Evolutionary conservation across 2,797 vertebrate genomes (phyloP).

Genomic region (Macroramphosus scolopax): DNA sequence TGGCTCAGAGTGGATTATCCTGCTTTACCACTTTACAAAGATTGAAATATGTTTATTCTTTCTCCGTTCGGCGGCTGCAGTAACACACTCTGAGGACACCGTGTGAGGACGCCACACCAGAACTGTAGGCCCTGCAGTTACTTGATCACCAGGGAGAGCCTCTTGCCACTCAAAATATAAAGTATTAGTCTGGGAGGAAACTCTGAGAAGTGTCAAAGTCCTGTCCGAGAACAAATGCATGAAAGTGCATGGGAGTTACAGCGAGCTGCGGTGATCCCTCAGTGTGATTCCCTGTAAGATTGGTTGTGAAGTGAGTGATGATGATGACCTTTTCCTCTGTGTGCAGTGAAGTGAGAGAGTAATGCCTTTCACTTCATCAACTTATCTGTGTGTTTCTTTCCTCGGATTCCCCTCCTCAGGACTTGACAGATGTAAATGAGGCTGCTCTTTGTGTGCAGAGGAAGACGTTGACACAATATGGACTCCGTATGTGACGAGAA

Average conservation of each 20-base stretch:
- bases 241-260: slow-evolving; percentile 35
- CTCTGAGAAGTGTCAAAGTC: slow-evolving; percentile 16
- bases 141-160: too few species aligned
- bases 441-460: too few species aligned
- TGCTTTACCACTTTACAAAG: not conserved
- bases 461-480: too few species aligned
- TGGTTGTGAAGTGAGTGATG: slow-evolving; percentile 68
- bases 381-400: slow-evolving; percentile 62
- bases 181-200: slow-evolving; percentile 3
- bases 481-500: too few species aligned
- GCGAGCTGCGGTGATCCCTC: slow-evolving; percentile 50
- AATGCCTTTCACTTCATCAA: slow-evolving; percentile 69
- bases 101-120: not conserved
- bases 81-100: not conserved
- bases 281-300: slow-evolving; percentile 52
- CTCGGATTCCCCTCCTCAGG: slow-evolving; percentile 33
- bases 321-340: slow-evolving; percentile 70
- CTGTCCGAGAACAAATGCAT: slow-evolving; percentile 13
- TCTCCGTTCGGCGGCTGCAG: not conserved
- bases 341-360: slow-evolving; percentile 57
- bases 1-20: not conserved
- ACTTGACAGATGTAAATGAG: slow-evolving; percentile 65
- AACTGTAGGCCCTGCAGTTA: too few species aligned
- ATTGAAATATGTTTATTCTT: not conserved
- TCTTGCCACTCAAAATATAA: too few species aligned